Evolutionary conservation across 2,797 vertebrate genomes (phyloP).

Genomic region (Ficedula albicollis): DNA sequence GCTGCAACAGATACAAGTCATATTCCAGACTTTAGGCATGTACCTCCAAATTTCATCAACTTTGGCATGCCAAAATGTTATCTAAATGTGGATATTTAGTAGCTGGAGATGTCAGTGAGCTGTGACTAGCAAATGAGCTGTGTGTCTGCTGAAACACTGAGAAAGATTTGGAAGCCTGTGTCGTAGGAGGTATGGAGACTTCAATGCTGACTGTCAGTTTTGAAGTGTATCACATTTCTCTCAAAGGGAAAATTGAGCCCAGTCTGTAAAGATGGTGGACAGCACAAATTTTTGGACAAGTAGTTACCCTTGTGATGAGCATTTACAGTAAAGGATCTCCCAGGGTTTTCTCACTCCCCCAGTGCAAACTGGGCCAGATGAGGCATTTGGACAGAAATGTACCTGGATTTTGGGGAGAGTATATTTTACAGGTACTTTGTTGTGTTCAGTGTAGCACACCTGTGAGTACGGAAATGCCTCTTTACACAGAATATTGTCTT

Average conservation of each 20-base stretch:
- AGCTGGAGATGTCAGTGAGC: background rate
- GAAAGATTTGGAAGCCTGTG: background rate
- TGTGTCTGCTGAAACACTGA: background rate
- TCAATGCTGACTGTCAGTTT: background rate
- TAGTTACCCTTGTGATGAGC: background rate
- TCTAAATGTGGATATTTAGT: background rate
- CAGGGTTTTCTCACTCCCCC: no score
- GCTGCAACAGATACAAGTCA: background rate
- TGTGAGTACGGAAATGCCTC: background rate
- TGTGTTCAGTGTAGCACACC: background rate
- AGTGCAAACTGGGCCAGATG: background rate
- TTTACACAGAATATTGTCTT: background rate
- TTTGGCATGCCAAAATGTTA: background rate
- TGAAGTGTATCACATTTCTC: background rate
- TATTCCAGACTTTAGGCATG: background rate
- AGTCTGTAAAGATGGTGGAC: background rate
- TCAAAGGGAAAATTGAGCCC: background rate
- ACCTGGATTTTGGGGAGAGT: background rate
- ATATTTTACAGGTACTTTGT: background rate
- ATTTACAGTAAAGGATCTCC: background rate
- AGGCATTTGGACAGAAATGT: background rate
- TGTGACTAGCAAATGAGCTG: background rate
- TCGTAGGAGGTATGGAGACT: background rate
- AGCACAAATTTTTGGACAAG: background rate
- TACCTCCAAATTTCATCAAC: background rate